Conservation (phyloP, 2,113 vertebrate species). For the Lanius collurio region DNA sequence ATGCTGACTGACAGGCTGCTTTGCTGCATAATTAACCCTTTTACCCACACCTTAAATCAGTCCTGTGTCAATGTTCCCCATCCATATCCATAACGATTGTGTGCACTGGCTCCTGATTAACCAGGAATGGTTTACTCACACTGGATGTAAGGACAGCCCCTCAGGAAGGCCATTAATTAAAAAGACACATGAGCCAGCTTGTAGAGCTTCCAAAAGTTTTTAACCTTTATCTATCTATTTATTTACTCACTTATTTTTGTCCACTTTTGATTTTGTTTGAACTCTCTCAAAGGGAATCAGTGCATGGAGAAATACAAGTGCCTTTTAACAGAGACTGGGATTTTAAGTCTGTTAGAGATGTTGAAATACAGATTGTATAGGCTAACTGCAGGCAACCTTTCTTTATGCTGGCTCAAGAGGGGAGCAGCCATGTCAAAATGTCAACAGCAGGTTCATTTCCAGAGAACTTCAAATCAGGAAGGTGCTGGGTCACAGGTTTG, state of each 20-base stretch:
- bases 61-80: background rate
- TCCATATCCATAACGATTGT: rapidly evolving
- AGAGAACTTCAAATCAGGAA: background rate
- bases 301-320: background rate
- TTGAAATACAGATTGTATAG: background rate
- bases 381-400: background rate
- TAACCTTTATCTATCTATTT: background rate
- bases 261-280: background rate
- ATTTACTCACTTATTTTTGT: background rate
- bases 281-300: background rate
- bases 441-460: background rate
- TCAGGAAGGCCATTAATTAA: background rate
- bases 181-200: background rate
- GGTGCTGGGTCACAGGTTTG: background rate
- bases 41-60: background rate
- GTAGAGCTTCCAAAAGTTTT: background rate
- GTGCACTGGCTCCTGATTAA: background rate
- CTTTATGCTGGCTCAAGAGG: background rate
- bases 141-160: background rate
- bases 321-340: background rate
- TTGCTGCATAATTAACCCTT: background rate
- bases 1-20: background rate
- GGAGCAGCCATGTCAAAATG: background rate
- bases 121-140: background rate
- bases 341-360: background rate